Evolutionary conservation across 23 tunicate genomes (phyloP), one percentile per base, ranked within the genome.

Genomic region (Trididemnum nubilum): DNA sequence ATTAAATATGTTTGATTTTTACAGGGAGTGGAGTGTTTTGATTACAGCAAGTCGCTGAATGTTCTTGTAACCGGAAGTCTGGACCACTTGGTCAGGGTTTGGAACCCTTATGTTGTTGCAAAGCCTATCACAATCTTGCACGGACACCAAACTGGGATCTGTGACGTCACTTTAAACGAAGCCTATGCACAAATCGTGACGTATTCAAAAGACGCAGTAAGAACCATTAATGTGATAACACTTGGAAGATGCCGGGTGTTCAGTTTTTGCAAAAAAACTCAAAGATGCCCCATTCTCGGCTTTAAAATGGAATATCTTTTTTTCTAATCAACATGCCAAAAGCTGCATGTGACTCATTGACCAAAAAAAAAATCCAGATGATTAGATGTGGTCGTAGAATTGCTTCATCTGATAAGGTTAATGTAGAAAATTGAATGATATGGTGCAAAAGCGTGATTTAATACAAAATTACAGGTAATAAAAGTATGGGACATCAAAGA

Each of bases 31-130:
- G 98, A 93, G 49, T 93, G 98, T 51, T 93, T 93, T 77, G 98
- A 93, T 71, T 93, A 79, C 80, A 88, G 93, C 89, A 93, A 93
- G 79, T 34, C 83, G 0, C 57, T 93, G 39, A 93, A 93, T 52
- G 80, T 87, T 37, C 81, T 93, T 67, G 98, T 87, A 15, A 93
- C 98, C 26, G 98, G 98, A 24, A 93, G 98, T 66, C 77, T 93
- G 39, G 98, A 93, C 63, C 98, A 93, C 44, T 81, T 93, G 33
- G 93, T 93, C 28, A 77, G 98, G 1, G 79, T 93, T 64, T 93
- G 98, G 98, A 93, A 93, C 65, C 98, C 98, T 15, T 93, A 93
- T 73, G 98, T 93, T 12, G 98, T 85, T 2, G 92, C 98, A 29
- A 73, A 86, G 72, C 98, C 98, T 22, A 93, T 93, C 71, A 77